phyloP scores from a whole-genome alignment of 2,888 invertebrate genomes.

The Papilio gigon region DNA sequence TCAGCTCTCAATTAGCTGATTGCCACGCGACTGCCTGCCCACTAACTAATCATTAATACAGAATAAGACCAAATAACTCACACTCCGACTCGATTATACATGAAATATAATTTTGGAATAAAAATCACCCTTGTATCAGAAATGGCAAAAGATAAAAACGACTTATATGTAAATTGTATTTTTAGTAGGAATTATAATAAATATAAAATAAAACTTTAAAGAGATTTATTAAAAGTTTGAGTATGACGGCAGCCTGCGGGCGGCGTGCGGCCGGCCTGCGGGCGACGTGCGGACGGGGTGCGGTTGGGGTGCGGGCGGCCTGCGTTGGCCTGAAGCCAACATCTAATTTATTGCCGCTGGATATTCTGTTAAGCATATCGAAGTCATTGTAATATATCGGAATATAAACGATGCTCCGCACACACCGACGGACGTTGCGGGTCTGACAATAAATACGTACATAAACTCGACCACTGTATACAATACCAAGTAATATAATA shows the following conservation, averaged over 20 bases:
- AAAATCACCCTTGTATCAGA: too few relatives aligned
- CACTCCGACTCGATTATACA: neutral
- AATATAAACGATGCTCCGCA: neutral
- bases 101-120: neutral
- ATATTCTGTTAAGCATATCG: constrained; percentile 27
- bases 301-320: neutral
- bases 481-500: too few relatives aligned
- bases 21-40: neutral
- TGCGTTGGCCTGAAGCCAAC: constrained; percentile 12
- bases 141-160: too few relatives aligned
- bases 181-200: neutral
- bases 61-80: neutral
- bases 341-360: constrained; percentile 14
- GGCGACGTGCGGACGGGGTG: too few relatives aligned
- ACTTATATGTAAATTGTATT: too few relatives aligned
- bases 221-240: neutral
- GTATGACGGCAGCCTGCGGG: too few relatives aligned
- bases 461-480: neutral
- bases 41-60: neutral
- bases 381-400: constrained; percentile 17
- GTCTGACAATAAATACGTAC: neutral
- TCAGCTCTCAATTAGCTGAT: constrained; percentile 11
- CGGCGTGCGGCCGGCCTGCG: neutral
- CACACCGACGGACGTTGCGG: neutral
- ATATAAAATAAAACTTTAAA: neutral